A percentile compares a stretch with the other conserved stretches of the same genome.
These are phyloP conservation scores for Cataglyphis livida DNA, from an alignment of 2,888 invertebrate genomes.

Conservation along the genomic window DNA sequence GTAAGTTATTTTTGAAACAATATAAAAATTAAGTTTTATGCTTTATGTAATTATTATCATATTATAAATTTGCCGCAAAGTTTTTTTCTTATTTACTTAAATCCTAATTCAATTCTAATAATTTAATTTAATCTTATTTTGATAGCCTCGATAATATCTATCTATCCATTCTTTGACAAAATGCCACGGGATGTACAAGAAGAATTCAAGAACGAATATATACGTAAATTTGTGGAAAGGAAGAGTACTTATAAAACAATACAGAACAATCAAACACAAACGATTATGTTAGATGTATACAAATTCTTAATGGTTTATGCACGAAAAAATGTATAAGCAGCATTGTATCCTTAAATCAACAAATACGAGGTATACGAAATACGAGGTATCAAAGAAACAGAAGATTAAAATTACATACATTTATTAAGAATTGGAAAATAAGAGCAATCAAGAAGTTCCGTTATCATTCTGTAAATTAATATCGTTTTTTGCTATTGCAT, in stretches of 20 bases:
- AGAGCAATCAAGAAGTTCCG: too few relatives aligned
- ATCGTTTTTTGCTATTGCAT: too few relatives aligned
- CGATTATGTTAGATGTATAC: neutral
- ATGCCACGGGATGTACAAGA: neutral
- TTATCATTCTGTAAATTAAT: too few relatives aligned
- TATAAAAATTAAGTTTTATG: neutral
- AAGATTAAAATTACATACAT: too few relatives aligned
- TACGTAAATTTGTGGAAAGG: neutral
- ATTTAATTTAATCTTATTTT: neutral
- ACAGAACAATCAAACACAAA: neutral
- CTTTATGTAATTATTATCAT: neutral
- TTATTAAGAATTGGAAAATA: too few relatives aligned
- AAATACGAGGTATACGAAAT: too few relatives aligned
- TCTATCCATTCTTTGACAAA: neutral
- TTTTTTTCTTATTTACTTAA: neutral
- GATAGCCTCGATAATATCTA: neutral
- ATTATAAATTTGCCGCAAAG: neutral
- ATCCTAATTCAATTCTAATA: too few relatives aligned
- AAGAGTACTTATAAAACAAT: neutral
- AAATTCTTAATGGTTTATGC: neutral
- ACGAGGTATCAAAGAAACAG: too few relatives aligned
- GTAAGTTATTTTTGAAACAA: constrained; percentile 1
- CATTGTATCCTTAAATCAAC: too few relatives aligned
- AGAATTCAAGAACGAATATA: neutral
- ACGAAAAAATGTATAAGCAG: neutral